These are phyloP conservation scores for Diacarnus erythraeanus DNA, from an alignment of 37 sponge, comb jelly and placozoan genomes.

Conservation along the genomic window DNA sequence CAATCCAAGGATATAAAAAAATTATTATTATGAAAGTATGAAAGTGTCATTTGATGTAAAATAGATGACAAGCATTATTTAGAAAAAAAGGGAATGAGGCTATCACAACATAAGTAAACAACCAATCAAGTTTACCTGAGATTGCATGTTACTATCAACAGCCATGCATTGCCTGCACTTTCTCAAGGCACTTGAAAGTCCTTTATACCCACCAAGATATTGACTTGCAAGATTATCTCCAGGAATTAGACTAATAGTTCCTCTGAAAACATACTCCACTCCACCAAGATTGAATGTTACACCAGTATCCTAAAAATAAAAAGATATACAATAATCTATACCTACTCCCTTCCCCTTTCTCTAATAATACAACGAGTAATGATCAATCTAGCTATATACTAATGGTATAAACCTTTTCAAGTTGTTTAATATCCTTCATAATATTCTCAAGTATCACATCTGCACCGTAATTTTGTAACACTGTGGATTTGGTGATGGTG, in stretches of 20 bases:
- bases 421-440: slow-evolving; percentile 20
- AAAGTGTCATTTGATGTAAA: no score
- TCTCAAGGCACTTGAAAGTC: slow-evolving; percentile 34
- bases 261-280: slow-evolving; percentile 6
- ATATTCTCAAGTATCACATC: slow-evolving; percentile 22
- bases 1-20: background rate
- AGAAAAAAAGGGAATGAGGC: background rate
- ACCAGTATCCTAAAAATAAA: slow-evolving; percentile 29
- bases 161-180: slow-evolving; percentile 61
- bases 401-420: slow-evolving; percentile 5
- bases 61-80: no score
- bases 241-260: slow-evolving; percentile 38
- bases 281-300: slow-evolving; percentile 18
- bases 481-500: slow-evolving; percentile 8
- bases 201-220: slow-evolving; percentile 56
- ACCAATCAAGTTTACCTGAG: slow-evolving; percentile 51
- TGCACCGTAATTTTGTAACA: slow-evolving; percentile 13
- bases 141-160: slow-evolving; percentile 18
- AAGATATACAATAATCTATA: background rate
- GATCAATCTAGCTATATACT: background rate
- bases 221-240: slow-evolving; percentile 50
- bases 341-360: background rate
- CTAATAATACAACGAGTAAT: background rate
- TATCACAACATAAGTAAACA: background rate
- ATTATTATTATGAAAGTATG: no score